Base-by-base conservation (phyloP, 1,140 invertebrate species). In the Pogonus chalceus region DNA sequence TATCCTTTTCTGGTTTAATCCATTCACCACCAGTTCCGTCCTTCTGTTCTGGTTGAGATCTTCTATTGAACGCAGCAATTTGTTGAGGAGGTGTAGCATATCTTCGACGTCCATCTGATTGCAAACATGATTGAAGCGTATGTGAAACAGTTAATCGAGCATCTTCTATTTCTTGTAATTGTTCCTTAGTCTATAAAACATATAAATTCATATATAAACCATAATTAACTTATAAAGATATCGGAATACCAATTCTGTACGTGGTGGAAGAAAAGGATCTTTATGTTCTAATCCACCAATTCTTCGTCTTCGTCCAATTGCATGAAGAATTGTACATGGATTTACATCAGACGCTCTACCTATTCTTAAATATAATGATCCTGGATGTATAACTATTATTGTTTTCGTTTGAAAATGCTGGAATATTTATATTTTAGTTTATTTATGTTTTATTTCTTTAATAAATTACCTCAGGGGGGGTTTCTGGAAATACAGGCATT, bases 341-440 rank as follows among this genome's bases (percentile, higher is more conserved):
- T 88, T 84, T 1, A 91, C 72, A 71, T 96, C 92, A 0, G 89
- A 90, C 4, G 92, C 92, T 65, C 88, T 72, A 1, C 92, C 92
- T 63, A 97, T 90, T 48, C 90, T 73, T 14, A 97, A 74, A 66
- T 92, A 85, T 47, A 87, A 79, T 0, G 93, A 96, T 7, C 94
- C 94, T 50, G 93, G 92, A 69, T 97, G 92, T 47, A 97, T 92
- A n/a, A 96, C 84, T 37, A 97, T 86, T 23, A 92, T 85, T 23
- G 83, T 84, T 60, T 88, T 84, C 1, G 85, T 79, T 60, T 85
- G 83, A 57, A 82, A 79, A 69, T 81, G 79, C 71, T 83, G 66
- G 57, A 75, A 75, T 52, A n/a, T n/a, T n/a, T n/a, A n/a, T n/a
- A n/a, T n/a, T n/a, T n/a, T n/a, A 46, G 26, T 31, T 31, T 31